Base-by-base conservation (phyloP, 2,797 vertebrate species). In the Silurus lanzhouensis region DNA sequence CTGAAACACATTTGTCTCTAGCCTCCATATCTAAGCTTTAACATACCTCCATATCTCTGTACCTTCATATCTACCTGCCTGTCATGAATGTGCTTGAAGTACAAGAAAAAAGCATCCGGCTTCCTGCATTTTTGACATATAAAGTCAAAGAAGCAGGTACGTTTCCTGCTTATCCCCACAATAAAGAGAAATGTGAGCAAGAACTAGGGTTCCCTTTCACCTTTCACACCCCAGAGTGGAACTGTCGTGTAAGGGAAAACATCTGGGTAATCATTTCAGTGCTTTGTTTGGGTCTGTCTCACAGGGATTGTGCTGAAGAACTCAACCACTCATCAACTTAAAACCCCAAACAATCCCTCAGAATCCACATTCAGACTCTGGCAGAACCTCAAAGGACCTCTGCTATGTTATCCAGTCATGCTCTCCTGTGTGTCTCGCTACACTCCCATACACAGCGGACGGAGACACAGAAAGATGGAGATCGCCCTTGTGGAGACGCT, bases 81-180 rank as follows among this genome's bases (percentile, higher is more conserved):
- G 90, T 82, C 12, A 83, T 94, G 38, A 70, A 14, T 27, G 13
- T 78, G 31, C 89, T 91, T 88, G 31, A 92, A 87, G 89, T 91
- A 91, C 83, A 89, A 68, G 84, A 89, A 81, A 81, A 85, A 90
- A 89, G 90, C 87, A 84, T 55, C 87, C 83, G 88, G 89, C 92
- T 81, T 93, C 91, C 87, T 64, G 90, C 57, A 27, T 86, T 87
- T 92, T 89, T 89, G 86, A 90, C 86, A 83, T 78, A 85, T 81
- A 88, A 84, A 78, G 63, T 83, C 87, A 89, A 82, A 85, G 89
- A 84, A 88, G 75, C 70, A 82, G 52, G 19, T 55, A 67, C 4
- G 61, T 58, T 57, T 84, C 27, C 76, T 76, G 52, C 38, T 67
- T n/a, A 17, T 70, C 58, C 52, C 46, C 74, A 83, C 87, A 67